Base-by-base conservation (phyloP, 1,140 invertebrate species). In the Himalopsyche phryganea region DNA sequence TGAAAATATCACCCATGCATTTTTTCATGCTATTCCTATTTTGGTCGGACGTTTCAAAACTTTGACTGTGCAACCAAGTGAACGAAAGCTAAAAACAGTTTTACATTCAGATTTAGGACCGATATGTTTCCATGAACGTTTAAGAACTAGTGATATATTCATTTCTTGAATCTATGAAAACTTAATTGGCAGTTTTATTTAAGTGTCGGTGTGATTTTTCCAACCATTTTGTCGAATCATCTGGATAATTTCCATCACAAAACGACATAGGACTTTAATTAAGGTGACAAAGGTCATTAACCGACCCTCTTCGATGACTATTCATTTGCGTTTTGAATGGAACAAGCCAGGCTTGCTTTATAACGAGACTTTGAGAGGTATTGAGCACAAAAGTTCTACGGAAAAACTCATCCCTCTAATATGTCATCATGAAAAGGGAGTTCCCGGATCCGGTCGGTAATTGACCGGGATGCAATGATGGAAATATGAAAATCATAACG, bases 261-360 rank as follows among this genome's bases (percentile, higher is more conserved):
- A 15, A 35, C 23, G 52, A 59, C 57, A 56, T 38, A 56, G 53
- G 47, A 63, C 61, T 58, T 59, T 59, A 63, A 63, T 63, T 63
- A 63, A 59, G 61, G 61, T 56, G 61, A 63, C 61, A 63, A 63
- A 63, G 61, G 57, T 63, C 61, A 63, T 63, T 63, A 63, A 56
- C 52, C 46, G 42, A 55, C 61, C 61, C 61, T 63, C 61, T 58
- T 63, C 55, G 57, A 59, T 59, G 61, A 63, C 61, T 63, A 59
- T 63, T 63, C 61, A 59, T 63, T 59, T 51, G 56, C 41, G 40
- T 63, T 41, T 53, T 59, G 52, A 63, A 59, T 51, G 49, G 56
- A 28, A 63, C 50, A 54, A 45, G 41, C 19, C 47, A 36, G 11
- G 49, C 50, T 36, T 44, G 55, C 50, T 63, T 46, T 47, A 55